phyloP scores from a whole-genome alignment of 1,140 invertebrate genomes.

The Leucophenga varia region DNA sequence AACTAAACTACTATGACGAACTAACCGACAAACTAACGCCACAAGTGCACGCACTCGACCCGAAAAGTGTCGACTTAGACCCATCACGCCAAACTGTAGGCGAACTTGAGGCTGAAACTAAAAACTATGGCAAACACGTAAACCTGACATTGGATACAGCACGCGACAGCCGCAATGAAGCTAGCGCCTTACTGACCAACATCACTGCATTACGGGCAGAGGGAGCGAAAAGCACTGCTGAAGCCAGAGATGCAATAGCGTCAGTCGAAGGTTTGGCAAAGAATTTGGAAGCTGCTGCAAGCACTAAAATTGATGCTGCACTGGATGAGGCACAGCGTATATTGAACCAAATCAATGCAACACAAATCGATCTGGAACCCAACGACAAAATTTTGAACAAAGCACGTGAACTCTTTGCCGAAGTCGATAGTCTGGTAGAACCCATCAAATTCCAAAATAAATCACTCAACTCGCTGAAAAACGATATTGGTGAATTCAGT shows the following conservation, averaged over 20 bases:
- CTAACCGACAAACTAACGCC: conserved; percentile 65
- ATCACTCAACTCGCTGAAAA: conserved; percentile 60
- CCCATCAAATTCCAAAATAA: conserved; percentile 66
- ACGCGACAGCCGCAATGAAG: conserved; percentile 54
- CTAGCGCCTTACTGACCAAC: conserved; percentile 61
- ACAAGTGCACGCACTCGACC: conserved; percentile 67
- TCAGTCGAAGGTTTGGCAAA: conserved; percentile 69
- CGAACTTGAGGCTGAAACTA: conserved; percentile 61
- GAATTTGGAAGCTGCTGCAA: conserved; percentile 67
- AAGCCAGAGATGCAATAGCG: conserved; percentile 63
- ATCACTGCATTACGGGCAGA: conserved; percentile 60
- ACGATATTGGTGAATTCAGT: conserved; percentile 64
- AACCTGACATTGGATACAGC: conserved; percentile 60
- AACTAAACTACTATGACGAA: conserved; percentile 73
- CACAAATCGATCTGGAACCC: conserved; percentile 55
- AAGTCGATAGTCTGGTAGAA: conserved; percentile 64
- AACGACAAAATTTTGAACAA: conserved; percentile 64
- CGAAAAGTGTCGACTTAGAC: conserved; percentile 64
- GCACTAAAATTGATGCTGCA: conserved; percentile 75
- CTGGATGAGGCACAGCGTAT: conserved; percentile 72
- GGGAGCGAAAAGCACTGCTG: conserved; percentile 58
- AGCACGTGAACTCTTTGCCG: conserved; percentile 66
- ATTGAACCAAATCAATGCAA: conserved; percentile 58
- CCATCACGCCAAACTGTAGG: conserved; percentile 64
- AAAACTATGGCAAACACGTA: conserved; percentile 62